Conservation (phyloP, 2,888 invertebrate genomes). For the Leucania comma region DNA sequence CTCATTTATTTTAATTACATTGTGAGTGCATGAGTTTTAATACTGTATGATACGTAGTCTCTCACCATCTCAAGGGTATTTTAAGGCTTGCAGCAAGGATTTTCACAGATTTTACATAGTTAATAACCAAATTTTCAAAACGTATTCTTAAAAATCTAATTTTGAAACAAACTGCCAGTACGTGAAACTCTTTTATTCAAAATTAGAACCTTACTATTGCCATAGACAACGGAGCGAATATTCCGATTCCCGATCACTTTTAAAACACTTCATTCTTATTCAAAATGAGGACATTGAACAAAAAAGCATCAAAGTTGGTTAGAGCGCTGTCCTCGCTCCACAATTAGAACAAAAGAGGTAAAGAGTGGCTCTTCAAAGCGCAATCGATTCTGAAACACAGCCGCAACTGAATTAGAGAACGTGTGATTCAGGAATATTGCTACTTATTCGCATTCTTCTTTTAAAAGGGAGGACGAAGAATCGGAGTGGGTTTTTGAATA, state of each 20-base stretch:
- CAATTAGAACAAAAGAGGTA: constrained; percentile 80
- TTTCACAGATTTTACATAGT: neutral
- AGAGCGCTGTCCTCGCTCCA: constrained; percentile 69
- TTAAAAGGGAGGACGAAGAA: constrained; percentile 27
- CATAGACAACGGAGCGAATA: constrained; percentile 33
- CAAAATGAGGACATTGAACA: constrained; percentile 60
- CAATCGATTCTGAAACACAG: constrained; percentile 73
- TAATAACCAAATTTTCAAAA: neutral
- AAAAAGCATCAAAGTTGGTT: constrained; percentile 60
- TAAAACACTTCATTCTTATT: constrained; percentile 61
- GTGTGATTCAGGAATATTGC: constrained; percentile 61
- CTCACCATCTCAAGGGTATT: constrained; percentile 24
- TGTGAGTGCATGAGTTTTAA: constrained; percentile 48
- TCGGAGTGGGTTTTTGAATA: neutral
- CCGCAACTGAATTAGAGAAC: constrained; percentile 63
- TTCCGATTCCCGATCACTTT: constrained; percentile 53
- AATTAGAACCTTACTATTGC: constrained; percentile 11
- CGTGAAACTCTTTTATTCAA: neutral
- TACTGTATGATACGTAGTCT: neutral
- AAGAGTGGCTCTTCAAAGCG: constrained; percentile 74
- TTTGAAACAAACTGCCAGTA: neutral
- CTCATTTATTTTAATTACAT: constrained; percentile 54
- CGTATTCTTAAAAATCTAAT: neutral
- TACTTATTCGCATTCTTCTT: constrained; percentile 53
- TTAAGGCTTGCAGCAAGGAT: neutral